Evolutionary conservation across 2,113 vertebrate genomes (phyloP).

Genomic region (Crypturellus undulatus): DNA sequence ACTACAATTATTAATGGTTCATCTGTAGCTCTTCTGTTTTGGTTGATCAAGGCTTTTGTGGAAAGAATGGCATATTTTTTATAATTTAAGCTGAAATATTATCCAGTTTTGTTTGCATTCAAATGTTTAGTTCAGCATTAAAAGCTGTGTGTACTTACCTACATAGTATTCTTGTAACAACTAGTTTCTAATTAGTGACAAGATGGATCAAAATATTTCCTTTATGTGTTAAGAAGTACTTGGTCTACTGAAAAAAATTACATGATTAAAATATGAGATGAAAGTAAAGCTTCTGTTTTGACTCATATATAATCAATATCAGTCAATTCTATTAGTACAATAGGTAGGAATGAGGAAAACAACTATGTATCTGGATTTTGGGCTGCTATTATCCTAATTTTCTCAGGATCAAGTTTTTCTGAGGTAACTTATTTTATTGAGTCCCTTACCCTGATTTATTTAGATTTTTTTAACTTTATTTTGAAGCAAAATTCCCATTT

Average conservation of each 20-base stretch:
- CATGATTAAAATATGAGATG: neutral
- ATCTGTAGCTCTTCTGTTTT: neutral
- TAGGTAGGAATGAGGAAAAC: neutral
- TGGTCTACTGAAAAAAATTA: neutral
- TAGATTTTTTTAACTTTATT: neutral
- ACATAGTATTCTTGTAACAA: fast-evolving
- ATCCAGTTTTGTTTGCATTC: neutral
- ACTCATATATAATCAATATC: neutral
- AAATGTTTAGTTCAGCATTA: neutral
- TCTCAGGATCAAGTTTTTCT: neutral
- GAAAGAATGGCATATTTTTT: neutral
- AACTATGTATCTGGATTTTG: neutral
- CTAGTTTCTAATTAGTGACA: neutral
- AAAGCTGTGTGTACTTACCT: neutral
- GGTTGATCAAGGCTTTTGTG: neutral
- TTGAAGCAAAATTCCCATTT: neutral
- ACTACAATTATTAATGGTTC: neutral
- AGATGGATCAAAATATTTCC: neutral
- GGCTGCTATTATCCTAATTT: neutral
- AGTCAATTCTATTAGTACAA: neutral
- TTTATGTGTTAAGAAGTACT: neutral
- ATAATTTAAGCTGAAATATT: neutral
- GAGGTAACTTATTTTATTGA: neutral
- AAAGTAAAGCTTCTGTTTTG: neutral
- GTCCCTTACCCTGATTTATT: neutral